phyloP scores from a whole-genome alignment of 2,888 invertebrate genomes.

The Xylota segnis region DNA sequence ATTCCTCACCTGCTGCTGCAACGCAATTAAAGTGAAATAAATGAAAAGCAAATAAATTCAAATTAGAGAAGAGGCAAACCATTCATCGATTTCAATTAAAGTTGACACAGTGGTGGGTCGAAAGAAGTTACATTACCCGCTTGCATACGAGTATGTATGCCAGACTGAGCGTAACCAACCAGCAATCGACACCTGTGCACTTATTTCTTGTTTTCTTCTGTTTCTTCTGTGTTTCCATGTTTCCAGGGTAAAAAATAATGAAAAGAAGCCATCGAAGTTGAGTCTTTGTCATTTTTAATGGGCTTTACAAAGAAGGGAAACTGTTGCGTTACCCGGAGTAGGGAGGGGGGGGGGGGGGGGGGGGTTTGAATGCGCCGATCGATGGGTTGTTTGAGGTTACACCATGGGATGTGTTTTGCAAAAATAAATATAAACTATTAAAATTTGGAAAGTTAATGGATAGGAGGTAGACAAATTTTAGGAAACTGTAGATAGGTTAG shows the following conservation, averaged over 20 bases:
- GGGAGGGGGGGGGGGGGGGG: neutral
- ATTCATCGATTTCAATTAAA: slow-evolving; percentile 65
- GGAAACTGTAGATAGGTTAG: too few relatives aligned
- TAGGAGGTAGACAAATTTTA: too few relatives aligned
- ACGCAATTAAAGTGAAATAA: slow-evolving; percentile 52
- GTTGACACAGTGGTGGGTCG: neutral
- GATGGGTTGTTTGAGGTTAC: neutral
- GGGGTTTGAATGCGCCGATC: neutral
- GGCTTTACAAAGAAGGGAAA: slow-evolving; percentile 4
- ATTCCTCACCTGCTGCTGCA: slow-evolving; percentile 23
- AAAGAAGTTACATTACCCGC: slow-evolving; percentile 20
- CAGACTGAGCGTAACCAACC: slow-evolving; percentile 3
- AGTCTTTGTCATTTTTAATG: slow-evolving; percentile 32
- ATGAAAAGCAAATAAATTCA: slow-evolving; percentile 56
- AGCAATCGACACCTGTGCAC: slow-evolving; percentile 9
- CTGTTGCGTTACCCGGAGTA: neutral
- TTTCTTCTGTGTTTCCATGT: neutral
- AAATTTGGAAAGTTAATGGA: neutral
- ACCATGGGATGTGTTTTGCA: neutral
- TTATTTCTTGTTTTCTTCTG: neutral
- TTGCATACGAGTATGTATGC: too few relatives aligned
- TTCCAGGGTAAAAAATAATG: slow-evolving; percentile 21
- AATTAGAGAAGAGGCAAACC: slow-evolving; percentile 45
- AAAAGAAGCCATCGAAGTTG: slow-evolving; percentile 28
- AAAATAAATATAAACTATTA: neutral